Evolutionary conservation across 2,888 invertebrate species (phyloP).

Genomic region (Tupiocoris notatus): DNA sequence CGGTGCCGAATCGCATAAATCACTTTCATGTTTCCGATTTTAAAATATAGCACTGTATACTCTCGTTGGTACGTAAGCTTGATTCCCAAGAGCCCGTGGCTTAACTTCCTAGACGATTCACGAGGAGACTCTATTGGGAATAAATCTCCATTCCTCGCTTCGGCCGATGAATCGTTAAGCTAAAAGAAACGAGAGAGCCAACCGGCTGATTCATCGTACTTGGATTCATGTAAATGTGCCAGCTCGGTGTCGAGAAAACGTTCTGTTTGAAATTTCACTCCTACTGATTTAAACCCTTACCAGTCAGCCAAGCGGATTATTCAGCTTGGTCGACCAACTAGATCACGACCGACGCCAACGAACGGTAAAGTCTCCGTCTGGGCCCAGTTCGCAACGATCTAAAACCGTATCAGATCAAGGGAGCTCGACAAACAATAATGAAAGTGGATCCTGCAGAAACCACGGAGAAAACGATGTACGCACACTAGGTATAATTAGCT

Average conservation of each 20-base stretch:
- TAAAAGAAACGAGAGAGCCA: neutral
- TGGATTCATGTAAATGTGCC: neutral
- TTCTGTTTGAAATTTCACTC: neutral
- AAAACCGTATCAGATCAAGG: neutral
- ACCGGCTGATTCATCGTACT: neutral
- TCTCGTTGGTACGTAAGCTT: no score
- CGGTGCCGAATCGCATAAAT: no score
- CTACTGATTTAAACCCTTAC: neutral
- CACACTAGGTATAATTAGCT: no score
- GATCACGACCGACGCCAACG: neutral
- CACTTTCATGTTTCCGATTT: no score
- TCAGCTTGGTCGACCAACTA: neutral
- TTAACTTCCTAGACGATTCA: no score
- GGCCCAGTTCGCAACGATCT: neutral
- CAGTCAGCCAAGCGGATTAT: neutral
- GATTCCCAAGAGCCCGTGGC: no score
- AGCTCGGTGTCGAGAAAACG: neutral
- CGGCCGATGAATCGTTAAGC: neutral
- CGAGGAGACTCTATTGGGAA: neutral
- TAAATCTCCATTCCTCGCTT: neutral
- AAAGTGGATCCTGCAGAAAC: no score
- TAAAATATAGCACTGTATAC: no score
- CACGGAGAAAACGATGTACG: no score
- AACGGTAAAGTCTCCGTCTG: neutral
- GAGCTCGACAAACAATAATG: no score